Evolutionary conservation across 2,888 invertebrate genomes (phyloP).

Genomic region (Molorchus minor): DNA sequence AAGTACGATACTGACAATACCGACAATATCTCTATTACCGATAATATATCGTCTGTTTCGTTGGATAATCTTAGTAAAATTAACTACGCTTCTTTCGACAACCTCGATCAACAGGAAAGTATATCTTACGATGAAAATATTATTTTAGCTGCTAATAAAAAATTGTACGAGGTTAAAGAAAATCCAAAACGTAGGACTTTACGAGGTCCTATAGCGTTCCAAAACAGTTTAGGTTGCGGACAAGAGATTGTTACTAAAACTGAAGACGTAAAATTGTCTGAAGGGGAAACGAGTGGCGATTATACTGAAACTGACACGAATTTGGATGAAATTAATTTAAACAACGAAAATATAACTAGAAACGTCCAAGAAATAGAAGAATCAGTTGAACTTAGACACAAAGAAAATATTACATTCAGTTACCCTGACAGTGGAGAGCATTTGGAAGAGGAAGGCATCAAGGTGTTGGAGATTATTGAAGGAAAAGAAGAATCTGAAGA

Average conservation of each 20-base stretch:
- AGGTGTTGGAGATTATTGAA: constrained; percentile 19
- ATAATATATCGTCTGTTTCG: constrained; percentile 60
- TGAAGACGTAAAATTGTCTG: constrained; percentile 23
- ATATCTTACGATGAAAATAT: constrained; percentile 62
- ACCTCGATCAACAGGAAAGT: constrained; percentile 47
- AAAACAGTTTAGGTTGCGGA: constrained; percentile 39
- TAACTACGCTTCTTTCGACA: constrained; percentile 55
- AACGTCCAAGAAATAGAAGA: constrained; percentile 35
- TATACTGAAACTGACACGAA: constrained; percentile 52
- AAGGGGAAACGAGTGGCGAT: constrained; percentile 10
- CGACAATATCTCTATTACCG: constrained; percentile 60
- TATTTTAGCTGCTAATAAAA: constrained; percentile 52
- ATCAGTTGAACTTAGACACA: constrained; percentile 7
- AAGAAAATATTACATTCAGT: background rate
- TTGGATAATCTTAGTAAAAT: constrained; percentile 54
- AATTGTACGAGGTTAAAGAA: constrained; percentile 51
- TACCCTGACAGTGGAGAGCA: too few species aligned
- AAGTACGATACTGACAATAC: constrained; percentile 66
- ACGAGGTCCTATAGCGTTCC: constrained; percentile 54
- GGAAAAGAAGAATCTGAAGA: background rate
- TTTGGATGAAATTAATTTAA: constrained; percentile 54
- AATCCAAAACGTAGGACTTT: constrained; percentile 55
- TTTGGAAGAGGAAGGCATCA: too few species aligned
- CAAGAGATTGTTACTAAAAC: constrained; percentile 32
- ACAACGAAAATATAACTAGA: constrained; percentile 51